Conservation (phyloP, 2,888 invertebrate species). For the Drosophila subsilvestris region DNA sequence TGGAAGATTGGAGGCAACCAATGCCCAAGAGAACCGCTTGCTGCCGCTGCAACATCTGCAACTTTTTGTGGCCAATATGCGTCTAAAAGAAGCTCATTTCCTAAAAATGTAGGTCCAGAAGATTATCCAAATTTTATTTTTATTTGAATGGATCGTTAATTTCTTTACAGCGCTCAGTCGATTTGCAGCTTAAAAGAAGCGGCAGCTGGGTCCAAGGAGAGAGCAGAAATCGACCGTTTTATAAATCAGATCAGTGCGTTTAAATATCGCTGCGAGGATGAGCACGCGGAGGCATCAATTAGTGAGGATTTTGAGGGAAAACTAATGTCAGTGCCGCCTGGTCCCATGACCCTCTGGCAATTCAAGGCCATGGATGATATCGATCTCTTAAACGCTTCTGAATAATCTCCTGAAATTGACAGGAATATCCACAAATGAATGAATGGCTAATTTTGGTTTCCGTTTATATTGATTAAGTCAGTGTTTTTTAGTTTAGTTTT, state of each 20-base stretch:
- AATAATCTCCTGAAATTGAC: slow-evolving; percentile 14
- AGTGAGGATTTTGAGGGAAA: not conserved
- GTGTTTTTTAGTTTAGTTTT: too few species aligned
- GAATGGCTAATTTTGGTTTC: too few species aligned
- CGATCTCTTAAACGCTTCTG: too few species aligned
- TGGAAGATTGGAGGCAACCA: not conserved
- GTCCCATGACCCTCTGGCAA: too few species aligned
- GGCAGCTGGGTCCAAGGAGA: slow-evolving; percentile 12
- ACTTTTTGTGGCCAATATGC: slow-evolving; percentile 35
- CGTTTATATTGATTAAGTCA: too few species aligned
- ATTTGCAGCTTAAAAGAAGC: slow-evolving; percentile 32
- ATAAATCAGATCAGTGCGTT: slow-evolving; percentile 43
- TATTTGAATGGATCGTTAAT: not conserved
- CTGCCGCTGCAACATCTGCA: slow-evolving; percentile 34
- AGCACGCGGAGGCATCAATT: not conserved
- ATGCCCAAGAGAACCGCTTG: slow-evolving; percentile 25
- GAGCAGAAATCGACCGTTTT: slow-evolving; percentile 46
- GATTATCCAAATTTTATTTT: not conserved
- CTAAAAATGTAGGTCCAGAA: slow-evolving; percentile 39
- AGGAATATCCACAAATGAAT: too few species aligned
- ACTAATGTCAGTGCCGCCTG: slow-evolving; percentile 21
- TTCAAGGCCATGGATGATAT: too few species aligned
- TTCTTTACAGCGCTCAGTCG: slow-evolving; percentile 39
- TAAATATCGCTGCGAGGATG: slow-evolving; percentile 32
- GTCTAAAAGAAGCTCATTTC: slow-evolving; percentile 45